Conservation (phyloP, 1,140 invertebrate species). For the Harlomillsia oculata region DNA sequence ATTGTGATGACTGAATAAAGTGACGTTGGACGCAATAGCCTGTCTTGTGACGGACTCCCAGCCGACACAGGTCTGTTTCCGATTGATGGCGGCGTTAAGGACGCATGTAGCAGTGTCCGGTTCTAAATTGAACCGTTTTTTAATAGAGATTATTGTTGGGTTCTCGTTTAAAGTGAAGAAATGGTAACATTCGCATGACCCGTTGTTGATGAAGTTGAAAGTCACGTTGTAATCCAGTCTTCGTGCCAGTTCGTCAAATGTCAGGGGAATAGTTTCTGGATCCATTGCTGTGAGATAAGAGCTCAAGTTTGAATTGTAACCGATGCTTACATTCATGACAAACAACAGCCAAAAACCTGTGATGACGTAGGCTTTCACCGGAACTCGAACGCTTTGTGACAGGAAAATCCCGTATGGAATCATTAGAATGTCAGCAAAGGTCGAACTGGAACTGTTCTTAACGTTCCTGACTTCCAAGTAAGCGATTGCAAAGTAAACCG, state of each 20-base stretch:
- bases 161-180: conserved; percentile 17
- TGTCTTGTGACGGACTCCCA: conserved; percentile 17
- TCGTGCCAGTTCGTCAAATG: conserved; percentile 5
- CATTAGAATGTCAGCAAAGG: background rate
- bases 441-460: background rate
- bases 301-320: conserved; percentile 23
- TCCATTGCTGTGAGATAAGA: conserved; percentile 7
- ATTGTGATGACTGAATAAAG: conserved; percentile 4
- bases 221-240: conserved; percentile 20
- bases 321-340: conserved; percentile 11
- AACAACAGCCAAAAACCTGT: conserved; percentile 25
- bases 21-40: conserved; percentile 14
- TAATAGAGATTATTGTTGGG: conserved; percentile 6
- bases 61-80: conserved; percentile 14
- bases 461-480: background rate
- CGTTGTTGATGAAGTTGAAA: conserved; percentile 21
- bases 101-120: conserved; percentile 19
- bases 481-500: background rate
- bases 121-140: conserved; percentile 16
- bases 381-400: conserved; percentile 18
- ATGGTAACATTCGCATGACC: conserved; percentile 16
- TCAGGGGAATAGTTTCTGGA: conserved; percentile 3
- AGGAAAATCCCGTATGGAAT: conserved; percentile 21
- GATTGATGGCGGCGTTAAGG: background rate
- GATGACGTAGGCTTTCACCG: conserved; percentile 9